A percentile compares a stretch with the other conserved stretches of the same genome.
Conservation (phyloP, 2,888 invertebrate genomes). For the Melanargia galathea region DNA sequence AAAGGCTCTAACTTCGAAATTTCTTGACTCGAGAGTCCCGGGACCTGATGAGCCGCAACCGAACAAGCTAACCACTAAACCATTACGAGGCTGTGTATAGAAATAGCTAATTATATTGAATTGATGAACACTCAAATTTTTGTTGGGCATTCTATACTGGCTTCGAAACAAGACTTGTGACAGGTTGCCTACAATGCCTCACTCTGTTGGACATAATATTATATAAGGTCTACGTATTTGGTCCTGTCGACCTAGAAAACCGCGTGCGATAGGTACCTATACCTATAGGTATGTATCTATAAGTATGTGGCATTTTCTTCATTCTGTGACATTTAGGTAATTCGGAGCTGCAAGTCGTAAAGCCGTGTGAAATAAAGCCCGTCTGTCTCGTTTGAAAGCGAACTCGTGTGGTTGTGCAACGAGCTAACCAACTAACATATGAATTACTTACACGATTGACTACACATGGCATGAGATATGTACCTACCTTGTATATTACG, state of each 20-base stretch:
- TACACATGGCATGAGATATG: conserved; percentile 23
- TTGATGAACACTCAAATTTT: no score
- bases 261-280: conserved; percentile 28
- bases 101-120: no score
- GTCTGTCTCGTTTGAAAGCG: conserved; percentile 27
- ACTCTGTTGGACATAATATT: neutral
- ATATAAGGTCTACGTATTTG: no score
- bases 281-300: conserved; percentile 38
- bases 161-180: no score
- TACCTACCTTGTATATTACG: no score
- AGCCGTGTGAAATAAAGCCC: conserved; percentile 28
- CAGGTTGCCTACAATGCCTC: no score
- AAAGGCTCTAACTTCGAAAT: no score
- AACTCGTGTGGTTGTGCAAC: conserved; percentile 31
- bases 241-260: conserved; percentile 22
- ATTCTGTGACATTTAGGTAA: conserved; percentile 15
- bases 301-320: conserved; percentile 26
- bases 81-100: no score
- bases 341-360: conserved; percentile 18
- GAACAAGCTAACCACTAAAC: no score
- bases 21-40: no score
- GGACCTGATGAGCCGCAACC: no score
- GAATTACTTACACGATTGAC: conserved; percentile 25
- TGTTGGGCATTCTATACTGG: no score
- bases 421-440: conserved; percentile 12